Evolutionary conservation across 2,113 vertebrate species (phyloP).

Genomic region (Grantiella picta): DNA sequence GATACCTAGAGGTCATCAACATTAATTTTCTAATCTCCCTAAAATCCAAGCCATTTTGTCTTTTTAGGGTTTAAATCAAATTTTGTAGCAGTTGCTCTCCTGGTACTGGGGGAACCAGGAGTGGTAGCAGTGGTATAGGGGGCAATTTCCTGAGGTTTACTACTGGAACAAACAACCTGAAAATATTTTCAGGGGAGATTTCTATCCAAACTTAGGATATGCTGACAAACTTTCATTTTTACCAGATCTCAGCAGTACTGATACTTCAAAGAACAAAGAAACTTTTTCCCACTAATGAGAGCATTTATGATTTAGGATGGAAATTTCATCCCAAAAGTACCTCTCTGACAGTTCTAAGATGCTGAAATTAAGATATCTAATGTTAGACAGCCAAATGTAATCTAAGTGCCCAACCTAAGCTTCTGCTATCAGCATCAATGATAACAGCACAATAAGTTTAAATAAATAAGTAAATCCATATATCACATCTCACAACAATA

Average conservation of each 20-base stretch:
- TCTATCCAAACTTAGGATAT: background rate
- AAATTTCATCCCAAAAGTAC: background rate
- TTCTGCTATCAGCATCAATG: background rate
- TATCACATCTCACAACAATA: background rate
- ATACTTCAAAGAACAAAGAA: background rate
- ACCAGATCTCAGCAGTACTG: background rate
- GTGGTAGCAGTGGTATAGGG: background rate
- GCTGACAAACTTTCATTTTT: background rate
- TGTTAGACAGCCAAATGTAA: background rate
- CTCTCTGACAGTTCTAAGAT: background rate
- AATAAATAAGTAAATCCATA: background rate
- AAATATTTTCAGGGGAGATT: background rate
- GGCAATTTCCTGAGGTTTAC: background rate
- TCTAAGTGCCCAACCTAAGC: background rate
- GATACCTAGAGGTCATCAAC: background rate
- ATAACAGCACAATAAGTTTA: background rate
- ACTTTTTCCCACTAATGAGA: background rate
- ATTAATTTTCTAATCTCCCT: background rate
- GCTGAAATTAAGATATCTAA: background rate
- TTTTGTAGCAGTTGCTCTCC: background rate
- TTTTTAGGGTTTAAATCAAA: background rate
- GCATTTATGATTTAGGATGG: background rate
- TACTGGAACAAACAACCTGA: background rate
- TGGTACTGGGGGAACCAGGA: background rate
- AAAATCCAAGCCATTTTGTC: background rate